Evolutionary conservation across 53 echinoderm and acorn worm species (phyloP), one percentile per base, ranked within the genome.

Genomic region (Apostichopus leukothele): DNA sequence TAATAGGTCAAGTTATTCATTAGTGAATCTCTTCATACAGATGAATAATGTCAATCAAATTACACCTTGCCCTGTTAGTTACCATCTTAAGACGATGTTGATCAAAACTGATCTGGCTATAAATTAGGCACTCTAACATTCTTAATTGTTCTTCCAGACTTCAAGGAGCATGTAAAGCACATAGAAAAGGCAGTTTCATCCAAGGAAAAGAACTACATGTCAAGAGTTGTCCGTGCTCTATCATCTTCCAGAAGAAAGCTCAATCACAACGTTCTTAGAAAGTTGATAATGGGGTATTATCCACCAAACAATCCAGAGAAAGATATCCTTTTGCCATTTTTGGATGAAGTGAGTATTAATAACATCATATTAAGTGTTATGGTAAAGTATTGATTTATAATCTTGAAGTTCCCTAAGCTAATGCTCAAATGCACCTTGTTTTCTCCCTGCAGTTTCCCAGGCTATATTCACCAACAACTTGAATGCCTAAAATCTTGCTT

Each of bases 141-240:
- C 57, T 57, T 0, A 10, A 3, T 57, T 57, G 57, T 57, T 16
- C 76, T 60, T 84, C 50, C 94, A 98, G 98, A 98, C 89, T 95
- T 98, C 89, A 95, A 93, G 84, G 98, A 98, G 75, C 98, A 98
- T 93, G 98, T 98, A 12, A 98, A 98, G 75, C 98, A 98, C 90
- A 98, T 98, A 59, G 98, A 98, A 83, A 98, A 98, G 68, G 93
- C 98, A 53, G 95, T 98, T 8, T 95, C 95, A 18, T 94, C 94
- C 20, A 98, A 98, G 89, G 98, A 98, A 87, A 95, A 95, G 90
- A 98, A 95, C 21, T 98, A 95, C 88, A 93, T 98, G 93, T 88
- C 95, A 59, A 90, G 98, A 54, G 95, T 95, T 53, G 92, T 98
- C 10, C 75, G 98, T 76, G 95, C 95, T 21, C 90, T 98, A 54